Evolutionary conservation across 2,888 invertebrate genomes (phyloP).

Genomic region (Meta bourneti): DNA sequence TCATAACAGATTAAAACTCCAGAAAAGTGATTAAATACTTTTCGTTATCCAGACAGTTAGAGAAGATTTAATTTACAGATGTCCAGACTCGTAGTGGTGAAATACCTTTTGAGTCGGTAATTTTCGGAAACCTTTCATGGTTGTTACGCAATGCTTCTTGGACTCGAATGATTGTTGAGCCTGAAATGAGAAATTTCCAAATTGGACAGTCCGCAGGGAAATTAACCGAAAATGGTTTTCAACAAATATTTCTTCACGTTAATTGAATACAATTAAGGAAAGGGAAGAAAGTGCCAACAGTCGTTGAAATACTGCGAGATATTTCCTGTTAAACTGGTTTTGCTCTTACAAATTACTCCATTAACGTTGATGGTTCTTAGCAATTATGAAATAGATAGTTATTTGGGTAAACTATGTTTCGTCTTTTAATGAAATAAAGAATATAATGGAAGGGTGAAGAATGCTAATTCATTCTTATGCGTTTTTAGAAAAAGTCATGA

Average conservation of each 20-base stretch:
- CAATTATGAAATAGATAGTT: too few relatives aligned
- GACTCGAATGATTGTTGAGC: background rate
- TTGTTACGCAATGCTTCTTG: background rate
- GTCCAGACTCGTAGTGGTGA: too few relatives aligned
- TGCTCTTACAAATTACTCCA: too few relatives aligned
- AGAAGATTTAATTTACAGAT: too few relatives aligned
- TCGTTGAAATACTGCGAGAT: background rate
- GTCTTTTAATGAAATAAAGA: background rate
- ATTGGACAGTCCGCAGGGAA: background rate
- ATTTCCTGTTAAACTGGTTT: too few relatives aligned
- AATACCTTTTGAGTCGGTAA: background rate
- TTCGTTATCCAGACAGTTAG: too few relatives aligned
- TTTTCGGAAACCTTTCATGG: background rate
- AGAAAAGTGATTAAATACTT: too few relatives aligned
- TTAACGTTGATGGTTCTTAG: too few relatives aligned
- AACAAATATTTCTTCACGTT: background rate
- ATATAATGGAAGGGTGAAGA: background rate
- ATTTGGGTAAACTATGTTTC: background rate
- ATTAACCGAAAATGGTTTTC: background rate
- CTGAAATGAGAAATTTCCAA: background rate
- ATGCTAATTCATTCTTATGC: background rate
- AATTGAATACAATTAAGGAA: background rate
- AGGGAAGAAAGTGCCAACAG: background rate
- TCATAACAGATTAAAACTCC: too few relatives aligned
- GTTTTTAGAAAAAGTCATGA: too few relatives aligned